Base-by-base conservation (phyloP, 1,140 invertebrate species). In the Anastatus disparis region DNA sequence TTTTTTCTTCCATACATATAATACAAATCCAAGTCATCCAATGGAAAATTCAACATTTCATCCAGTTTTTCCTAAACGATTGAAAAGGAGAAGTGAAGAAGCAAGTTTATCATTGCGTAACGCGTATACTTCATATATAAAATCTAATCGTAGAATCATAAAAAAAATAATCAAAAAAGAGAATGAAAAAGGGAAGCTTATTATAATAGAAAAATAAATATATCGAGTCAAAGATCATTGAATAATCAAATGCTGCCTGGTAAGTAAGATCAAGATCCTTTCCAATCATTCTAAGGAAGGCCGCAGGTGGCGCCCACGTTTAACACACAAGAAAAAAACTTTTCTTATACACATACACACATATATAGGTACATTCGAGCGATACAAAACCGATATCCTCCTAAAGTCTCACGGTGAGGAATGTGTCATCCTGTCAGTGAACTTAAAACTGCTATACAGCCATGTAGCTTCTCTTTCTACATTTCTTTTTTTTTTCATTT, bases 341-440 rank as follows among this genome's bases (percentile, higher is more conserved):
- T n/a, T n/a, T 26, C 40, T 7, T 6, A 7, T 40, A 8, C n/a
- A 27, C 46, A 24, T 31, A 38, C 20, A 63, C 22, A 13, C 12
- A 20, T 48, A 20, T 48, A 48, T 0, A 24, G n/a, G 20, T 10
- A 10, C 4, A 35, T 35, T 35, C 40, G 15, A 29, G 35, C 17
- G 13, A 61, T 29, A 24, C 13, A 35, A n/a, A 58, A 35, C 53
- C 53, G 56, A 40, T 22, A 22, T 31, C 79, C 79, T 81, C 75
- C 80, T 68, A 84, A 84, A 82, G 79, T 84, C 81, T 84, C 79
- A 83, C 80, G 81, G 79, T 74, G 78, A 74, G 76, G 82, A 84
- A 84, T 83, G 81, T 84, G 82, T 84, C 82, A 84, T 83, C 81
- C 81, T 84, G 82, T 84, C 82, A 83, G 81, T 84, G 82, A 79